Conservation (phyloP, 2,113 vertebrate genomes). For the Otus sunia region DNA sequence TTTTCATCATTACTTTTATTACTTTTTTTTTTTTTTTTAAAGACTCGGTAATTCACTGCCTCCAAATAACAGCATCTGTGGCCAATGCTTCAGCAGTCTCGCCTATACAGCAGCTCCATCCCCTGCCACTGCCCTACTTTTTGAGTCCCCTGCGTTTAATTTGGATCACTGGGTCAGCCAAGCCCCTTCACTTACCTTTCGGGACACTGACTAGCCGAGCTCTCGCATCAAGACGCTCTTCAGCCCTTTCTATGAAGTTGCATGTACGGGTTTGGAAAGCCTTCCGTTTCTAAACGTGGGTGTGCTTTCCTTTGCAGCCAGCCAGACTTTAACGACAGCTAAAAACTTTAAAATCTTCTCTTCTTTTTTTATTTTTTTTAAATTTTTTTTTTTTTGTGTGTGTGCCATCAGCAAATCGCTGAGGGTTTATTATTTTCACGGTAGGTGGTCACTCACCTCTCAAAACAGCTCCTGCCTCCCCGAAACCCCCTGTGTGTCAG, state of each 20-base stretch:
- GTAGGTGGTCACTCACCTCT: conserved; percentile 16
- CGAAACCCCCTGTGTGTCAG: not conserved
- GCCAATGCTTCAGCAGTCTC: not conserved
- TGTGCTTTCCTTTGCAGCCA: conserved; percentile 22
- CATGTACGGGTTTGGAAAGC: not conserved
- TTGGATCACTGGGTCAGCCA: conserved; percentile 16
- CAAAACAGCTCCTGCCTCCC: not conserved
- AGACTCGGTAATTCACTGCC: not conserved
- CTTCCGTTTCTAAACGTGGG: not conserved
- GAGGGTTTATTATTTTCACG: not conserved
- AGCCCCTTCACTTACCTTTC: conserved; percentile 18
- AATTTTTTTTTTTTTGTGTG: not conserved
- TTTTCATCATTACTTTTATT: not conserved
- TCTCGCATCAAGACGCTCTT: not conserved
- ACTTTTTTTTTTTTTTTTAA: not conserved
- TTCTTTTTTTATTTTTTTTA: not conserved
- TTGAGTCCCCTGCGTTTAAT: not conserved
- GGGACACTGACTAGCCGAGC: not conserved
- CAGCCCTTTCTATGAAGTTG: not conserved
- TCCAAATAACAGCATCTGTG: not conserved
- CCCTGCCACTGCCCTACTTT: conserved; percentile 7
- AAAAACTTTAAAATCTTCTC: not conserved
- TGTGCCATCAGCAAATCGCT: not conserved
- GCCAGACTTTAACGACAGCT: not conserved
- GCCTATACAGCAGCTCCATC: not conserved